These are phyloP conservation scores for Chunga burmeisteri DNA, from an alignment of 2,113 vertebrate species.

Conservation along the genomic window DNA sequence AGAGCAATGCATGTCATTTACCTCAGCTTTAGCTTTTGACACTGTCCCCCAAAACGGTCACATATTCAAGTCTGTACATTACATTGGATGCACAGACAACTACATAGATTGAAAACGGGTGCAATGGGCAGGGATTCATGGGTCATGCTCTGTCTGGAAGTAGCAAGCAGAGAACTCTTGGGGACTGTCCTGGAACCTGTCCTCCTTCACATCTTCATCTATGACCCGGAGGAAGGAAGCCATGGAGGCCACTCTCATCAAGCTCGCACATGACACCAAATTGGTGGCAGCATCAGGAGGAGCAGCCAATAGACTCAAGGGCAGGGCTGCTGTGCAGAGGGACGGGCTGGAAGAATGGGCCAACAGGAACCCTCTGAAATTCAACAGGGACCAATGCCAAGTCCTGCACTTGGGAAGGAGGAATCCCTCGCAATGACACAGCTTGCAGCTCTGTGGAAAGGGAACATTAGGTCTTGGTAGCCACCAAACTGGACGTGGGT, in stretches of 20 bases:
- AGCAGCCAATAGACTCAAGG: not conserved
- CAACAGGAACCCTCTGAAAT: not conserved
- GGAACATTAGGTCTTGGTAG: not conserved
- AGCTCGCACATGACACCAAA: not conserved
- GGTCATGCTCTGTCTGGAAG: not conserved
- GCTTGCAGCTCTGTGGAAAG: not conserved
- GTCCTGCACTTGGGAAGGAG: not conserved
- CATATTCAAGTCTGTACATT: no score
- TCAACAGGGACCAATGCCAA: not conserved
- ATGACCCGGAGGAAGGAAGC: not conserved
- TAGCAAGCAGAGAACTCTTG: not conserved
- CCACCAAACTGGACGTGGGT: rapidly evolving
- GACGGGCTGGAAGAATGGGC: not conserved
- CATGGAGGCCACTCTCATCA: not conserved
- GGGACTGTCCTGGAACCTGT: not conserved
- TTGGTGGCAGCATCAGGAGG: rapidly evolving
- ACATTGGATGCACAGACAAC: rapidly evolving
- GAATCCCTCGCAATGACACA: not conserved
- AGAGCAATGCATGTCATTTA: not conserved
- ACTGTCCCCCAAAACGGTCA: not conserved
- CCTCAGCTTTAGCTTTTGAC: not conserved
- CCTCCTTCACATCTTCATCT: not conserved
- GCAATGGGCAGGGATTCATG: not conserved
- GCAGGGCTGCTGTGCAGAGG: not conserved
- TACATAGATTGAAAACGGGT: not conserved